phyloP scores from a whole-genome alignment of 2,888 invertebrate genomes.

The Rhimphoctona megacephalus region DNA sequence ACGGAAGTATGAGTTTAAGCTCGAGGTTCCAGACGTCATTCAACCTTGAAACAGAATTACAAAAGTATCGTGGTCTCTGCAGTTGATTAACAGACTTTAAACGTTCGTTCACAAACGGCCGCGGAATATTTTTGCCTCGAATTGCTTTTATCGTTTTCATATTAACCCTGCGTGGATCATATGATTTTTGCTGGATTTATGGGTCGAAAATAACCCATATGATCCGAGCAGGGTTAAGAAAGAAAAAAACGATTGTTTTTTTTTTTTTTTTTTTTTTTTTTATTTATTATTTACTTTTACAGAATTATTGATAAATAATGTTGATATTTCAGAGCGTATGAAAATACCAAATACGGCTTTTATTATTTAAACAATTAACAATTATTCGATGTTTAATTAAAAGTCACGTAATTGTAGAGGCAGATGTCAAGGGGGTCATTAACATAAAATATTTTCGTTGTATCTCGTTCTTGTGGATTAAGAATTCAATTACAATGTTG shows the following conservation, averaged over 20 bases:
- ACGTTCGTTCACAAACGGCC: not conserved
- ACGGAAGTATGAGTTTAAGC: not conserved
- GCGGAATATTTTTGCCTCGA: not conserved
- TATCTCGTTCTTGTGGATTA: not conserved
- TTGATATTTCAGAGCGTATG: not conserved
- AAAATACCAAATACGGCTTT: not conserved
- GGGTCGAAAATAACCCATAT: too few species aligned
- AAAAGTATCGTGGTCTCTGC: constrained; percentile 18
- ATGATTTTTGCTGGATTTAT: too few species aligned
- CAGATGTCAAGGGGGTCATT: not conserved
- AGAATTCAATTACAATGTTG: not conserved
- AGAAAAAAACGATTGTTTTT: not conserved
- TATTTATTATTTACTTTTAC: too few species aligned
- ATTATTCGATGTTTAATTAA: not conserved
- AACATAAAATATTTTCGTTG: too few species aligned
- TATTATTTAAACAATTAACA: not conserved
- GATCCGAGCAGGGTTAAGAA: too few species aligned
- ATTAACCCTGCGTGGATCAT: too few species aligned
- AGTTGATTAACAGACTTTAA: constrained; percentile 8
- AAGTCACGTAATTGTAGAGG: not conserved
- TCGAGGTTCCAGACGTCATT: constrained; percentile 7
- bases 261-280: not conserved
- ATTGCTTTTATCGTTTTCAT: not conserved
- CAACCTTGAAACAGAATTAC: constrained; percentile 13
- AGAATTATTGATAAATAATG: not conserved